Conservation (phyloP, 2,113 vertebrate species). For the Terrapene triunguis region DNA sequence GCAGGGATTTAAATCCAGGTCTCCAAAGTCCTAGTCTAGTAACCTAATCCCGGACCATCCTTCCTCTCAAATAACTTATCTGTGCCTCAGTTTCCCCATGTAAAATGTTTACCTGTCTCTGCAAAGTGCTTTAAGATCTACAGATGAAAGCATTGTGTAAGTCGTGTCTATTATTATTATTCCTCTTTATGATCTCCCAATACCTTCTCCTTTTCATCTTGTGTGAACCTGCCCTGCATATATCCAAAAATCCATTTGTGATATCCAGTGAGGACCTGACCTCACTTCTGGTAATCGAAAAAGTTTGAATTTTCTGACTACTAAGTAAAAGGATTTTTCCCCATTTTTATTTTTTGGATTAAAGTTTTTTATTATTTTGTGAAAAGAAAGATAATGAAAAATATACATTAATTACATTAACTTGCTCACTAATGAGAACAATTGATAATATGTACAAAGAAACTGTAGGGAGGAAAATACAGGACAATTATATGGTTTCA, state of each 20-base stretch:
- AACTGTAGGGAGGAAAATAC: background rate
- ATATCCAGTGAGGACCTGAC: background rate
- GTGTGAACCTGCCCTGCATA: background rate
- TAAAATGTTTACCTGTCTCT: background rate
- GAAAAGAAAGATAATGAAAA: background rate
- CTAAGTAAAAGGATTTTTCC: background rate
- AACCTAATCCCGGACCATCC: background rate
- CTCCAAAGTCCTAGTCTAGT: background rate
- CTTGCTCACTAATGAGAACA: background rate
- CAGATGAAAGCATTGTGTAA: background rate
- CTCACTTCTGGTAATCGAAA: background rate
- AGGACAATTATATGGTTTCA: background rate
- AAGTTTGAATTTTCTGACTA: background rate
- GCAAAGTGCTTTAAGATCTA: background rate
- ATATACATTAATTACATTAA: background rate
- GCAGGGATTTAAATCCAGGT: background rate
- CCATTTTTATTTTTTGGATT: background rate
- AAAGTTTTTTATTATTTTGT: background rate
- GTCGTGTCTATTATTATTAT: background rate
- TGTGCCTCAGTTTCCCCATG: fast-evolving
- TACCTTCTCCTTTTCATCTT: background rate
- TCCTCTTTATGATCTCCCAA: background rate
- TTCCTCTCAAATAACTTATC: background rate
- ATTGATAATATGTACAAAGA: background rate
- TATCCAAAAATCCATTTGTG: background rate